Evolutionary conservation across 2,888 invertebrate species (phyloP).

Genomic region (Microplitis manilae): DNA sequence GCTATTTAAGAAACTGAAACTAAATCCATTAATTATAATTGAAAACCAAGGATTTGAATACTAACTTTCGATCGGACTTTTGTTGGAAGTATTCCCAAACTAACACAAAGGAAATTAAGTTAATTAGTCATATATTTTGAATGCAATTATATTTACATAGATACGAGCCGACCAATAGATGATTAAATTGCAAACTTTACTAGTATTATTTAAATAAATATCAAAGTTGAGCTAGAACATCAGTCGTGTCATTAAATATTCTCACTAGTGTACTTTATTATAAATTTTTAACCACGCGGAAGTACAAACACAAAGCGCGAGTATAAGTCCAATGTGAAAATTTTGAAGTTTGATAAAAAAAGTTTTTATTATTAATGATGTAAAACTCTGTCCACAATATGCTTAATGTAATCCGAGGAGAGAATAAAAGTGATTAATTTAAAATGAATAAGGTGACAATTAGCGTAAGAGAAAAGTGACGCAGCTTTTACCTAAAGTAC

Average conservation of each 20-base stretch:
- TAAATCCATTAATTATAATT: no score
- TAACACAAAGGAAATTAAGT: not conserved
- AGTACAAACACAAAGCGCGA: no score
- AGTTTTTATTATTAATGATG: not conserved
- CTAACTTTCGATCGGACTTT: not conserved
- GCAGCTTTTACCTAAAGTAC: constrained; percentile 4
- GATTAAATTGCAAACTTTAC: no score
- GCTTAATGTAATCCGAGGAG: not conserved
- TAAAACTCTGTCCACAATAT: not conserved
- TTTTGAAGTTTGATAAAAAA: not conserved
- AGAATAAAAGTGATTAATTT: not conserved
- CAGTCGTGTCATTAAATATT: no score
- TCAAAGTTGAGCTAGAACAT: no score
- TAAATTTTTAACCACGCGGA: no score
- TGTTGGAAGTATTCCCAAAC: not conserved
- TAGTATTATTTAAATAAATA: no score
- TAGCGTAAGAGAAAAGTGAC: constrained; percentile 12
- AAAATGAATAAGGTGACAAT: constrained; percentile 8
- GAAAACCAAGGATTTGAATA: not conserved
- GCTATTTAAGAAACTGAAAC: no score
- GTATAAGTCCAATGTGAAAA: no score
- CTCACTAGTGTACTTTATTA: no score
- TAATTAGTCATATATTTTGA: not conserved
- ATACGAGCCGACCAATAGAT: no score
- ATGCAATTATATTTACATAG: not conserved